These are phyloP conservation scores for Sebastes dallii DNA, from an alignment of 2,797 vertebrate genomes.

Conservation along the genomic window DNA sequence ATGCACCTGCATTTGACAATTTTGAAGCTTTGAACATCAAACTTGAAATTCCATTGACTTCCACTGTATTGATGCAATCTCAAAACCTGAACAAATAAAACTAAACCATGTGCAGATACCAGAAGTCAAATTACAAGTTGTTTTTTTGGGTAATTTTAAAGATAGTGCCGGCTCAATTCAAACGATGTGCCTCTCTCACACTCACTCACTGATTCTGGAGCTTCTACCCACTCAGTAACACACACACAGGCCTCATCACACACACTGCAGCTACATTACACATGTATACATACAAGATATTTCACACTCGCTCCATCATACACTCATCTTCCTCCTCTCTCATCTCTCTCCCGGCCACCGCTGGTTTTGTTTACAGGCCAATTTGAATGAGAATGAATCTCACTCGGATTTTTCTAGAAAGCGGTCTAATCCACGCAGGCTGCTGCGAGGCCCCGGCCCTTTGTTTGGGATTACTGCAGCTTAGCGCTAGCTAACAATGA, in stretches of 20 bases:
- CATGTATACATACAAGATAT: conserved; percentile 52
- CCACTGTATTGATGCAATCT: background rate
- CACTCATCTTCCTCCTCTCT: conserved; percentile 62
- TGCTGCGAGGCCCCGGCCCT: conserved; percentile 89
- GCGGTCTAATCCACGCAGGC: conserved; percentile 73
- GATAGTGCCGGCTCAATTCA: background rate
- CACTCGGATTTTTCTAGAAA: conserved; percentile 77
- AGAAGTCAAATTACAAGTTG: background rate
- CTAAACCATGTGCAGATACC: background rate
- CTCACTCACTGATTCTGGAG: background rate
- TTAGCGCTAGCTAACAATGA: conserved; percentile 98
- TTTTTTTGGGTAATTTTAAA: background rate
- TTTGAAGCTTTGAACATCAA: background rate
- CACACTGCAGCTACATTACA: conserved; percentile 43
- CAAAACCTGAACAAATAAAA: background rate
- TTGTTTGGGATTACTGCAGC: conserved; percentile 99
- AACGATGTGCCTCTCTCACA: background rate
- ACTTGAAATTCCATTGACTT: background rate
- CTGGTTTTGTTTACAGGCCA: conserved; percentile 98
- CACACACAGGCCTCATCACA: conserved; percentile 15
- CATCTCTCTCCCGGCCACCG: conserved; percentile 63
- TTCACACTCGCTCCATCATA: conserved; percentile 52
- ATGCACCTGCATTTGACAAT: background rate
- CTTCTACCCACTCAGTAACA: background rate
- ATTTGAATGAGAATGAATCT: conserved; percentile 99